phyloP scores from a whole-genome alignment of 1,140 invertebrate species.

The Philotrypesis tridentata region DNA sequence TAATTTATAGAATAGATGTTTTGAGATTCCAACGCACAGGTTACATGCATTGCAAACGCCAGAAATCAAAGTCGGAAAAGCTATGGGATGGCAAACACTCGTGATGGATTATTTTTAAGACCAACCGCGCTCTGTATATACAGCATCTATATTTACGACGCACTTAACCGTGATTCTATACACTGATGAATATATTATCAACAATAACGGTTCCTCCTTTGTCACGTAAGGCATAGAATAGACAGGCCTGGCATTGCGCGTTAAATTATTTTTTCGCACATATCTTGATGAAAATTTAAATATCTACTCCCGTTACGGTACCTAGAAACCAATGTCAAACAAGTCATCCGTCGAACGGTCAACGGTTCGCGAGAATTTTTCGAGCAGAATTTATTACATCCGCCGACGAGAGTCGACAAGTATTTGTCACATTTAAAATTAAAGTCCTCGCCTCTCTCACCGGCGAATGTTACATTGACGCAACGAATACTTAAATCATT shows the following conservation, averaged over 20 bases:
- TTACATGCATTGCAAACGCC: neutral
- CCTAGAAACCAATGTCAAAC: neutral
- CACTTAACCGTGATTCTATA: neutral
- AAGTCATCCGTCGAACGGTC: neutral
- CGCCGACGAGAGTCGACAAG: no score
- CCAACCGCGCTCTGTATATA: no score
- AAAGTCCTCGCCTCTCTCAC: no score
- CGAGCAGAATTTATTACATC: neutral
- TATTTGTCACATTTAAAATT: no score
- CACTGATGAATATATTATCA: no score
- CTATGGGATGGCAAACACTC: no score
- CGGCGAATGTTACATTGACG: no score
- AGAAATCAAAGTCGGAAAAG: neutral
- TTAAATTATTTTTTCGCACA: neutral
- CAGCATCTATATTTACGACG: neutral
- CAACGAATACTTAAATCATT: no score
- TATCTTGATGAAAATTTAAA: neutral
- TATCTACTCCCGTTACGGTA: neutral
- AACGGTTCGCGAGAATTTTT: neutral
- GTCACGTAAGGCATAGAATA: neutral
- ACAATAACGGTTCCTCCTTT: neutral
- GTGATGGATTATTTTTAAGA: neutral
- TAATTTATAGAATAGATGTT: neutral
- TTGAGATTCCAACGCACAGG: neutral
- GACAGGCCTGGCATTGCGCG: neutral